phyloP scores from a whole-genome alignment of 2,888 invertebrate species.

The Agonopterix arenella region DNA sequence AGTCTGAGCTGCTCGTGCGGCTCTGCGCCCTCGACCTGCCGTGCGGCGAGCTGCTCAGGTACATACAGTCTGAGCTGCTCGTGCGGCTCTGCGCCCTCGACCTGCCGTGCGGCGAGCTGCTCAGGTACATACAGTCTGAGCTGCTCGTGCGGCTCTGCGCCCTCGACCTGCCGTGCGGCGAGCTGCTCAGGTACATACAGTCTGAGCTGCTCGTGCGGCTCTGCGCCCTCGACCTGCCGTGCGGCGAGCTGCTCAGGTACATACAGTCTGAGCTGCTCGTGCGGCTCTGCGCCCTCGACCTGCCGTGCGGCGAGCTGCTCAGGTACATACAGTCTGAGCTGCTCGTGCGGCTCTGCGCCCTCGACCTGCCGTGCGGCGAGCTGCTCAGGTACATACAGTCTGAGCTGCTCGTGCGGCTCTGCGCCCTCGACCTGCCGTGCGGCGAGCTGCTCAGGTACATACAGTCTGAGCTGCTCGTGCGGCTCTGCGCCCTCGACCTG shows the following conservation, averaged over 20 bases:
- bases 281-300: conserved; percentile 34
- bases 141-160: conserved; percentile 36
- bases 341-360: conserved; percentile 34
- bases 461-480: conserved; percentile 25
- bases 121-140: too few relatives aligned
- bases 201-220: conserved; percentile 27
- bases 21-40: conserved; percentile 42
- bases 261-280: conserved; percentile 24
- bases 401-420: conserved; percentile 28
- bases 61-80: conserved; percentile 15
- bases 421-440: conserved; percentile 37
- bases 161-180: conserved; percentile 31
- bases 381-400: not conserved
- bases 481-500: conserved; percentile 38
- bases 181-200: not conserved
- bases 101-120: conserved; percentile 23
- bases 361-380: conserved; percentile 30
- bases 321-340: conserved; percentile 11
- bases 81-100: conserved; percentile 38
- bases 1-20: conserved; percentile 25
- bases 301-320: conserved; percentile 23
- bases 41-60: conserved; percentile 13
- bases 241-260: conserved; percentile 12
- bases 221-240: conserved; percentile 40
- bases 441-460: conserved; percentile 12